Evolutionary conservation across 2,113 vertebrate species (phyloP).

Genomic region (Marcusenius ussheri): DNA sequence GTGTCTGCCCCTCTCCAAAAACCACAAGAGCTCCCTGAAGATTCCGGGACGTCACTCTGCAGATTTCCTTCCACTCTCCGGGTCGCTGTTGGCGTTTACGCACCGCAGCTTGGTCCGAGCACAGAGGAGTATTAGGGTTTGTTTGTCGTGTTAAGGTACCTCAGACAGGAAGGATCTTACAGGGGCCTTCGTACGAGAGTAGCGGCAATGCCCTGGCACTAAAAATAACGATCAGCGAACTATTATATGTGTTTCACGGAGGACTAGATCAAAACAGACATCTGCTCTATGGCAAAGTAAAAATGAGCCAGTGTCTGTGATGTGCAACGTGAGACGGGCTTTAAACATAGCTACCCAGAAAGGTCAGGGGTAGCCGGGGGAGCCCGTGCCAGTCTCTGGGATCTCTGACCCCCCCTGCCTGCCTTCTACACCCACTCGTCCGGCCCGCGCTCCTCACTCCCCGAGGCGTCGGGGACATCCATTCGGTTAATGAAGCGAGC

Average conservation of each 20-base stretch:
- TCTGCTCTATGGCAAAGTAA: neutral
- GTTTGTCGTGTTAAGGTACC: neutral
- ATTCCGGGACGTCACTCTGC: neutral
- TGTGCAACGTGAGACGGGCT: neutral
- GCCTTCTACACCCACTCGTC: neutral
- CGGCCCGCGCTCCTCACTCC: neutral
- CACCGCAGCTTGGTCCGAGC: neutral
- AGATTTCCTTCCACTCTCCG: neutral
- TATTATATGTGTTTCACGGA: neutral
- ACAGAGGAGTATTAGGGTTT: neutral
- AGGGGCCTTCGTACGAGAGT: neutral
- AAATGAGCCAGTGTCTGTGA: neutral
- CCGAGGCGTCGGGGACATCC: neutral
- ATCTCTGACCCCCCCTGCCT: neutral
- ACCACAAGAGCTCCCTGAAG: neutral
- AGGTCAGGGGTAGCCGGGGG: slow-evolving; percentile 18
- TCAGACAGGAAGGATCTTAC: neutral
- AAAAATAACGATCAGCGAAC: neutral
- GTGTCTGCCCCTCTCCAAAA: neutral
- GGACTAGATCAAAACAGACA: neutral
- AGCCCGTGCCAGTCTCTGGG: neutral
- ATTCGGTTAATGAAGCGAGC: neutral
- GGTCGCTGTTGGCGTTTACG: neutral
- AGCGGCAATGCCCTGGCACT: neutral
- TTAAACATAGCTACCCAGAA: slow-evolving; percentile 15